These are phyloP conservation scores for Callithrix jacchus DNA, from an alignment of 2,113 vertebrate genomes.

Conservation along the genomic window DNA sequence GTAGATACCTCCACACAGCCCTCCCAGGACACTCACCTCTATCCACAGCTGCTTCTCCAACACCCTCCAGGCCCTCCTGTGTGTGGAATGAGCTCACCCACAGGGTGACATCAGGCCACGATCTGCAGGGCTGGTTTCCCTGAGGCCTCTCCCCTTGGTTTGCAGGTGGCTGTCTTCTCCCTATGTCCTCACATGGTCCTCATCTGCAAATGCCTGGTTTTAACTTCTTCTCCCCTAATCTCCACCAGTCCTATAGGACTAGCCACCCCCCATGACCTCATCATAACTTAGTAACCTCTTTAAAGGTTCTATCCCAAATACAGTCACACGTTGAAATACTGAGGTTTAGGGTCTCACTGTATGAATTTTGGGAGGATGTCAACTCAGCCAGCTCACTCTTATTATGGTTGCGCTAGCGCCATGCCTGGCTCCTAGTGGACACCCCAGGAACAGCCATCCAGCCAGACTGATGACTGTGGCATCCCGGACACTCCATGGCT, in stretches of 20 bases:
- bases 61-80: fast-evolving
- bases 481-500: too few relatives aligned
- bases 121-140: background rate
- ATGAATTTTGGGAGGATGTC: background rate
- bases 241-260: background rate
- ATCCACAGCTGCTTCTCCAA: background rate
- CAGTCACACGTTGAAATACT: fast-evolving
- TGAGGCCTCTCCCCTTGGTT: background rate
- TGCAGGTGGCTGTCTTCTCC: background rate
- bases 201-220: background rate
- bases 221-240: background rate
- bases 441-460: too few relatives aligned
- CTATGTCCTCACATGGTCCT: background rate
- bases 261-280: background rate
- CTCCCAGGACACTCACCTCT: background rate
- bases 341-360: background rate
- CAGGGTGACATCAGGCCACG: fast-evolving
- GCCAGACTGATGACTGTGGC: too few relatives aligned
- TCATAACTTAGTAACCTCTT: background rate
- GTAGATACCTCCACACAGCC: fast-evolving
- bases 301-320: background rate
- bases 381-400: too few relatives aligned
- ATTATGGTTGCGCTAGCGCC: too few relatives aligned
- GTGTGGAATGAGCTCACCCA: background rate
- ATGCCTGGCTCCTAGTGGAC: too few relatives aligned